Evolutionary conservation across 64 coral and sea anemone species (phyloP).

Genomic region (Hydrozoanthus tunicans): DNA sequence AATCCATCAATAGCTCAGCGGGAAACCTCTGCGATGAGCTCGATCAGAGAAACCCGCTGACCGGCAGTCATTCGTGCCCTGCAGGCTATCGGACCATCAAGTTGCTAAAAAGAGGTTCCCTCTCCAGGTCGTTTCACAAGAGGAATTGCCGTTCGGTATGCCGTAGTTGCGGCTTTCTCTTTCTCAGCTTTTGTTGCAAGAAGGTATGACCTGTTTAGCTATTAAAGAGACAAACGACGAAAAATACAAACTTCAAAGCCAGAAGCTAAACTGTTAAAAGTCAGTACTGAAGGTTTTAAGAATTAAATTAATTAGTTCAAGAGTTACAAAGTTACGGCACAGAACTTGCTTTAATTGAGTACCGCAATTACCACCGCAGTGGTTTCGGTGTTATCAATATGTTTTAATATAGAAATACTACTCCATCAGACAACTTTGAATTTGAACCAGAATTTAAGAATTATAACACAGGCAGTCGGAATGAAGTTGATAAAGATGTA

Average conservation of each 20-base stretch:
- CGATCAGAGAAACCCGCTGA: conserved; percentile 69
- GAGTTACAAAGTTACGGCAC: no score
- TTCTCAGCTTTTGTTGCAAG: conserved; percentile 49
- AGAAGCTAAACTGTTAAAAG: no score
- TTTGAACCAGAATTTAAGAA: no score
- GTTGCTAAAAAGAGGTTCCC: conserved; percentile 17
- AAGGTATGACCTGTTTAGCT: background rate
- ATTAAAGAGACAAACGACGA: background rate
- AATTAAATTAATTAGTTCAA: no score
- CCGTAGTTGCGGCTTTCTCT: conserved; percentile 61
- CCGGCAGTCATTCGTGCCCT: conserved; percentile 45
- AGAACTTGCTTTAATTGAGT: no score
- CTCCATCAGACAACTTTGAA: no score
- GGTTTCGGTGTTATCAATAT: no score
- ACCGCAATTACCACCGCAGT: no score
- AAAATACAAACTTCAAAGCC: background rate
- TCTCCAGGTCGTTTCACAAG: conserved; percentile 69
- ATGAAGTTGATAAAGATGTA: no score
- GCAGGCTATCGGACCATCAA: conserved; percentile 25
- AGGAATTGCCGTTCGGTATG: conserved; percentile 56
- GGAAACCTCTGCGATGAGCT: conserved; percentile 65
- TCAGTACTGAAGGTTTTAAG: no score
- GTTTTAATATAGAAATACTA: no score
- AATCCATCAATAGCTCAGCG: conserved; percentile 11
- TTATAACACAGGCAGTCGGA: no score